Conservation (phyloP, 2,113 vertebrate genomes). For the Cranoglanis bouderius region DNA sequence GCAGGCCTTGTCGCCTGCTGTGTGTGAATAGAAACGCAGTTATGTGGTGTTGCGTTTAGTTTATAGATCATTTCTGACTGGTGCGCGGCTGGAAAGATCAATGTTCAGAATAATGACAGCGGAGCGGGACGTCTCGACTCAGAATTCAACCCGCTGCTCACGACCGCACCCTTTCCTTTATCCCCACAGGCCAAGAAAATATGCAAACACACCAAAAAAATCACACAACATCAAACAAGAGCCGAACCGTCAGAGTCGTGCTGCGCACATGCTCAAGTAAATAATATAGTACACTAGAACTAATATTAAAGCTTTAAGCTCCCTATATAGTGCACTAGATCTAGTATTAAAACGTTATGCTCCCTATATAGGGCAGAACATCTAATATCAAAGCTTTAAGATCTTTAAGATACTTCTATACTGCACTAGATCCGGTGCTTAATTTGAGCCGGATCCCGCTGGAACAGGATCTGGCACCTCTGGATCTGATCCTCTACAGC, state of each 20-base stretch:
- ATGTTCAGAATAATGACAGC: slow-evolving; percentile 70
- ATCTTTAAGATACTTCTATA: background rate
- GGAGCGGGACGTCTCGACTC: slow-evolving; percentile 58
- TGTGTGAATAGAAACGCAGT: slow-evolving; percentile 54
- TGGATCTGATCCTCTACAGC: too few relatives aligned
- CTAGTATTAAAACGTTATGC: background rate
- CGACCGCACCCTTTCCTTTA: slow-evolving; percentile 5
- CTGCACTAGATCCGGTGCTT: background rate
- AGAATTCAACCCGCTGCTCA: slow-evolving; percentile 56
- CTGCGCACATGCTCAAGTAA: background rate
- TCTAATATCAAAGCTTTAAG: background rate
- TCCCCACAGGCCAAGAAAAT: background rate
- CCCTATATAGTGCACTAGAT: background rate
- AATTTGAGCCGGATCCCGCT: too few relatives aligned
- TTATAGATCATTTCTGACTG: slow-evolving; percentile 67
- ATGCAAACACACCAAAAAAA: background rate
- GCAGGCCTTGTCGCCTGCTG: slow-evolving; percentile 38
- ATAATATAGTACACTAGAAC: background rate
- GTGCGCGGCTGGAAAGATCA: slow-evolving; percentile 59
- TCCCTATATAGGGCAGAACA: background rate
- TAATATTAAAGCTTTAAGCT: background rate
- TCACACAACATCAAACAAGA: background rate
- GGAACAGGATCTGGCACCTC: too few relatives aligned
- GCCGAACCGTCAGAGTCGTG: background rate
- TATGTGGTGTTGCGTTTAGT: slow-evolving; percentile 63